A percentile compares a stretch with the other conserved stretches of the same genome.
These are phyloP conservation scores for Bactericera cockerelli DNA, from an alignment of 1,140 invertebrate species.

Conservation along the genomic window DNA sequence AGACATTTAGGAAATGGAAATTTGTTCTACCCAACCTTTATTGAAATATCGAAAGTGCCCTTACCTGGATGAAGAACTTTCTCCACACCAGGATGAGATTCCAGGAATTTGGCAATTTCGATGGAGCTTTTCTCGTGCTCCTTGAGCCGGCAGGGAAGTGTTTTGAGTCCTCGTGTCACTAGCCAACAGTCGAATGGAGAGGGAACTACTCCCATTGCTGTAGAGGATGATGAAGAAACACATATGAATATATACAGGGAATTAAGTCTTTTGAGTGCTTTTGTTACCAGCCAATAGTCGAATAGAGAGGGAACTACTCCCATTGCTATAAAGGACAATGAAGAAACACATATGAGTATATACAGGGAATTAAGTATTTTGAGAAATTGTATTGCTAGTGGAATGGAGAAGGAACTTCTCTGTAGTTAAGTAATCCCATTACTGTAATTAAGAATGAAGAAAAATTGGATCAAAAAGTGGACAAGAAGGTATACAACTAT, in stretches of 20 bases:
- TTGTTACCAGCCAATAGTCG: conserved; percentile 85
- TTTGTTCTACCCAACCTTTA: no score
- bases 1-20: no score
- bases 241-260: no score
- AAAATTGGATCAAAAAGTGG: conserved; percentile 21
- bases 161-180: conserved; percentile 89
- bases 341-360: no score
- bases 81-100: conserved; percentile 56
- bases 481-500: no score
- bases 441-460: no score
- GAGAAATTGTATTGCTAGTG: conserved; percentile 91
- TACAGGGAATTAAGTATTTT: conserved; percentile 93
- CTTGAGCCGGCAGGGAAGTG: conserved; percentile 79
- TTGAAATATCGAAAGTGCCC: no score
- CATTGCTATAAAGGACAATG: conserved; percentile 60
- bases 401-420: conserved; percentile 88
- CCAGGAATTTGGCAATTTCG: conserved; percentile 61
- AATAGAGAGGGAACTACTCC: conserved; percentile 91
- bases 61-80: conserved; percentile 75
- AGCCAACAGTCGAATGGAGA: conserved; percentile 93
- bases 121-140: conserved; percentile 67
- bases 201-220: conserved; percentile 78
- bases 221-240: no score
- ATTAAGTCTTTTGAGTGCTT: conserved; percentile 89
- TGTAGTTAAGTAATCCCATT: no score